Evolutionary conservation across 1,140 invertebrate species (phyloP).

Genomic region (Drosophila mojavensis): DNA sequence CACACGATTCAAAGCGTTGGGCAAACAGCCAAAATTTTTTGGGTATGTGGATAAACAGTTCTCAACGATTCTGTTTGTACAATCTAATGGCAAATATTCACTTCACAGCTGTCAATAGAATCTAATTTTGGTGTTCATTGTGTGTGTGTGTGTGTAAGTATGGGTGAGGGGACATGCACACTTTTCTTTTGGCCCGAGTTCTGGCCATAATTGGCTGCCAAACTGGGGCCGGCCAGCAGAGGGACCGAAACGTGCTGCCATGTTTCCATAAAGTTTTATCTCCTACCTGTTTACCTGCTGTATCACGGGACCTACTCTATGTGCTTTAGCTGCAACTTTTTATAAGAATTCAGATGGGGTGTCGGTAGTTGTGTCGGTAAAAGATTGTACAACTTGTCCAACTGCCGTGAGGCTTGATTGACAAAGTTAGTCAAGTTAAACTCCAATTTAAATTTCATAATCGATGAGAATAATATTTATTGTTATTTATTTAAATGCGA

Average conservation of each 20-base stretch:
- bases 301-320: slow-evolving; percentile 12
- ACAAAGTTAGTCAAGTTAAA: too few relatives aligned
- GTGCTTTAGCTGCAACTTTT: slow-evolving; percentile 5
- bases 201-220: slow-evolving; percentile 23
- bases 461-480: too few relatives aligned
- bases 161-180: slow-evolving; percentile 3
- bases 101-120: slow-evolving; percentile 34
- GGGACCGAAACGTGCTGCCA: slow-evolving; percentile 1
- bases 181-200: slow-evolving; percentile 5
- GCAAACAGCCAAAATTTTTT: slow-evolving; percentile 14
- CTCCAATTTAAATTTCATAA: too few relatives aligned
- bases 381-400: too few relatives aligned
- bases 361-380: background rate
- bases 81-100: slow-evolving; percentile 58
- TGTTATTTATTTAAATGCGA: too few relatives aligned
- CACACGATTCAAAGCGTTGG: slow-evolving; percentile 29
- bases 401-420: too few relatives aligned
- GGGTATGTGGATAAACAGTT: slow-evolving; percentile 15
- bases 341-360: background rate
- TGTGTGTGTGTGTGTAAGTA: background rate
- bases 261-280: slow-evolving; percentile 37
- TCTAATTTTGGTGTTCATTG: slow-evolving; percentile 3
- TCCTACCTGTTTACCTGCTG: slow-evolving; percentile 21
- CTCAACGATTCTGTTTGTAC: slow-evolving; percentile 39
- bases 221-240: background rate